Base-by-base conservation (phyloP, 2,888 invertebrate genomes). In the Campaea margaritaria region DNA sequence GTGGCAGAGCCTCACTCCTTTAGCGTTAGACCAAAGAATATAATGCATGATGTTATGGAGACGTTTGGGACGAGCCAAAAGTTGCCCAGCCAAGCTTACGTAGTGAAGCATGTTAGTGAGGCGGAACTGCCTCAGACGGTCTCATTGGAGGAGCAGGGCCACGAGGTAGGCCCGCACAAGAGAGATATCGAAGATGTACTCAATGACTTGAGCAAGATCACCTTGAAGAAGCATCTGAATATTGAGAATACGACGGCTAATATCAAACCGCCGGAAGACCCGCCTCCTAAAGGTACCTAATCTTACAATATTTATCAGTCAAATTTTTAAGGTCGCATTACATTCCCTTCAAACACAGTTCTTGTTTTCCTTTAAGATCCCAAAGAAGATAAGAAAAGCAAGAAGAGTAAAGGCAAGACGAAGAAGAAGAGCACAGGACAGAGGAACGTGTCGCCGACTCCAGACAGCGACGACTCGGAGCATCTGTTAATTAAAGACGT, bases 41-140 rank as follows among this genome's bases (percentile, higher is more conserved):
- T 92, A 56, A 92, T 92, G 92, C 91, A 91, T 50, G 91, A 92
- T 50, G 91, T 92, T 0, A 90, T 92, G 89, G 91, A 92, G 68
- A 91, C 92, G 0, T 92, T 91, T 57, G 92, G 92, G 0, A 85
- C 80, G 39, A 72, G 60, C 49, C 80, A 80, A 47, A 90, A 87
- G 69, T 83, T 74, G 46, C 48, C 70, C 0, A 85, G 81, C 0
- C 82, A 81, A 50, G 89, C 92, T 2, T 91, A 85, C 49, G 83
- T 92, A 3, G 91, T 91, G 1, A 75, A 83, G 41, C 91, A 91
- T 57, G 85, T 88, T 0, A 89, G 91, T 61, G 89, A 87, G 0
- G 69, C 79, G 0, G 86, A 89, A 0, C 58, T 89, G 1, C 81
- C 87, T 0, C 75, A 86, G 56, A 73, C 87, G 0, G 76, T 73